Conservation (phyloP, 1,140 invertebrate species). For the Ceratina japonica region DNA sequence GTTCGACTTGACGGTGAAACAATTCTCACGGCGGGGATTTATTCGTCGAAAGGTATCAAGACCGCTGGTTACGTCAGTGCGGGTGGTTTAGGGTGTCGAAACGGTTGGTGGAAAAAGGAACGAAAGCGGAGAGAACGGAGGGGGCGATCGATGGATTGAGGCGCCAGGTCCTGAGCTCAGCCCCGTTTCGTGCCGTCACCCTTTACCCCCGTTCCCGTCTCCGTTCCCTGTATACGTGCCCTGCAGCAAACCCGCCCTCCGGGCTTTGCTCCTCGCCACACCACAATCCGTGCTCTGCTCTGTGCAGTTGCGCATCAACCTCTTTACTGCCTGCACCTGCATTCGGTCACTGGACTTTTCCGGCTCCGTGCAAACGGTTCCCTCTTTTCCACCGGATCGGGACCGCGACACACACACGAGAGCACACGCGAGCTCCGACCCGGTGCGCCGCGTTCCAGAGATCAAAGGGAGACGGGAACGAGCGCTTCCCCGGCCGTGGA, state of each 20-base stretch:
- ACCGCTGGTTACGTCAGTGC: slow-evolving; percentile 32
- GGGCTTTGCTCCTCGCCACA: slow-evolving; percentile 35
- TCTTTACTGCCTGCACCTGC: slow-evolving; percentile 46
- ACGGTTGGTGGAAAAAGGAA: slow-evolving; percentile 27
- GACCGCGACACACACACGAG: too few species aligned
- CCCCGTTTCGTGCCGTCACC: slow-evolving; percentile 51
- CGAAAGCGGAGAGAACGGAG: slow-evolving; percentile 2
- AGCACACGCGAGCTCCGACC: too few species aligned
- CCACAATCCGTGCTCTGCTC: neutral
- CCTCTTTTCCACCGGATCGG: neutral
- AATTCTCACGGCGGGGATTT: too few species aligned
- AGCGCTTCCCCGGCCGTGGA: neutral
- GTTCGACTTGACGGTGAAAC: too few species aligned
- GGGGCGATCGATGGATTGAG: slow-evolving; percentile 74
- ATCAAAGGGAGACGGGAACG: neutral
- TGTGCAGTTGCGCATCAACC: slow-evolving; percentile 68
- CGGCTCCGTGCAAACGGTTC: neutral
- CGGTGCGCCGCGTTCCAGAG: neutral
- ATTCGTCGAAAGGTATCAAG: neutral
- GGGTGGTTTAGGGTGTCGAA: slow-evolving; percentile 39
- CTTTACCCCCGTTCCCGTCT: slow-evolving; percentile 34
- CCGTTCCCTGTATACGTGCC: slow-evolving; percentile 1
- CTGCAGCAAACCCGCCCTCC: slow-evolving; percentile 52
- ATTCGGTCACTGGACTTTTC: slow-evolving; percentile 33
- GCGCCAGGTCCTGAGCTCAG: slow-evolving; percentile 69